Percentiles rank a stretch among this genome's conserved stretches.
phyloP scores from a whole-genome alignment of 2,113 vertebrate species.

The Tapirus terrestris region DNA sequence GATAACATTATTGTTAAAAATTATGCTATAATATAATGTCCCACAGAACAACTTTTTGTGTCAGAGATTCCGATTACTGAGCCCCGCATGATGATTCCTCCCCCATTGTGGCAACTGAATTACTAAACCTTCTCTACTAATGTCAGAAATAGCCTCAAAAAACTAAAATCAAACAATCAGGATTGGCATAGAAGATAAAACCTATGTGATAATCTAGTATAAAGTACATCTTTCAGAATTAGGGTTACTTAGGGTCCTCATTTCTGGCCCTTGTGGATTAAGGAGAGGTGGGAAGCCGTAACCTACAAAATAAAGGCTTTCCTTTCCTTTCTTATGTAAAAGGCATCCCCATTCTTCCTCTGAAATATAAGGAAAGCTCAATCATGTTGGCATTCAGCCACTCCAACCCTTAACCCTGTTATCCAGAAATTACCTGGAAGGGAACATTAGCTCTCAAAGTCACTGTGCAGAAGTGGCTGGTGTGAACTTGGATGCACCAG shows the following conservation, averaged over 20 bases:
- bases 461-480: neutral
- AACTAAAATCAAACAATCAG: neutral
- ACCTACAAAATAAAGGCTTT: neutral
- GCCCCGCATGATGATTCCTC: neutral
- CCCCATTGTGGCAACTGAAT: neutral
- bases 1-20: neutral
- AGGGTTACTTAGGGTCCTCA: no score
- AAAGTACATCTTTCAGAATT: neutral
- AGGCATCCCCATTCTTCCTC: neutral
- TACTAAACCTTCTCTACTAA: neutral
- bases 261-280: neutral
- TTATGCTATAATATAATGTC: neutral
- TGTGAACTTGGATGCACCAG: no score
- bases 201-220: neutral
- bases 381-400: neutral
- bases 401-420: no score
- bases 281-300: neutral
- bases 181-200: neutral
- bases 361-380: neutral
- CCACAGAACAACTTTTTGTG: neutral
- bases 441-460: neutral
- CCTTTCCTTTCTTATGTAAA: neutral
- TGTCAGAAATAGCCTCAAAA: neutral
- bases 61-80: neutral
- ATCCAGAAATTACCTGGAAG: neutral